Evolutionary conservation across 2,888 invertebrate genomes (phyloP).

Genomic region (Theretra japonica): DNA sequence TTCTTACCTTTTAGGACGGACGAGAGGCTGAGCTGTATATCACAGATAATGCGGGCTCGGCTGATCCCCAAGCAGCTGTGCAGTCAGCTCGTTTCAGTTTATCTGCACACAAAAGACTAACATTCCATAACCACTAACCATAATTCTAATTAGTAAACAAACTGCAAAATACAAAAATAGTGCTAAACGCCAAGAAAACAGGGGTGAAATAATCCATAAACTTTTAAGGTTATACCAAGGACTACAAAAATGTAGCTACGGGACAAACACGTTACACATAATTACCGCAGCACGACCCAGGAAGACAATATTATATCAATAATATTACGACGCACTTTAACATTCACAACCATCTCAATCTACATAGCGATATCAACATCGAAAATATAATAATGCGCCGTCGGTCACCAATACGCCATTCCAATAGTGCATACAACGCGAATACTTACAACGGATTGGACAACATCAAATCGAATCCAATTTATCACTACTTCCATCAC

Average conservation of each 20-base stretch:
- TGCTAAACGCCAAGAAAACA: neutral
- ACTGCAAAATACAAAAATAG: neutral
- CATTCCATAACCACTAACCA: neutral
- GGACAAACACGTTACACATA: neutral
- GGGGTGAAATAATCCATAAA: slow-evolving; percentile 6
- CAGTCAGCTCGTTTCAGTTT: slow-evolving; percentile 80
- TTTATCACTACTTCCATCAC: slow-evolving; percentile 49
- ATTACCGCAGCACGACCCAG: slow-evolving; percentile 7
- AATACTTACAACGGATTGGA: slow-evolving; percentile 52
- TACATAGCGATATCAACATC: slow-evolving; percentile 48
- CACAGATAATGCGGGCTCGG: slow-evolving; percentile 85
- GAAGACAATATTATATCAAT: slow-evolving; percentile 21
- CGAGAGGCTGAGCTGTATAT: slow-evolving; percentile 85
- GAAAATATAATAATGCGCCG: slow-evolving; percentile 42
- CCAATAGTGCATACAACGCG: slow-evolving; percentile 46
- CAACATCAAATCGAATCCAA: slow-evolving; percentile 46
- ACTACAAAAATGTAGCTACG: slow-evolving; percentile 24
- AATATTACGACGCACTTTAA: slow-evolving; percentile 60
- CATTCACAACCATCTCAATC: slow-evolving; percentile 40
- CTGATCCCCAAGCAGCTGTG: slow-evolving; percentile 82
- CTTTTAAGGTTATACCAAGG: slow-evolving; percentile 27
- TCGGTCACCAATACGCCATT: slow-evolving; percentile 61
- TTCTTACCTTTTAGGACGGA: slow-evolving; percentile 83
- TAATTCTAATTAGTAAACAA: slow-evolving; percentile 22
- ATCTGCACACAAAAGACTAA: slow-evolving; percentile 57